A percentile compares a stretch with the other conserved stretches of the same genome.
Evolutionary conservation across 2,888 invertebrate species (phyloP).

Genomic region (Caenorhabditis sp.): DNA sequence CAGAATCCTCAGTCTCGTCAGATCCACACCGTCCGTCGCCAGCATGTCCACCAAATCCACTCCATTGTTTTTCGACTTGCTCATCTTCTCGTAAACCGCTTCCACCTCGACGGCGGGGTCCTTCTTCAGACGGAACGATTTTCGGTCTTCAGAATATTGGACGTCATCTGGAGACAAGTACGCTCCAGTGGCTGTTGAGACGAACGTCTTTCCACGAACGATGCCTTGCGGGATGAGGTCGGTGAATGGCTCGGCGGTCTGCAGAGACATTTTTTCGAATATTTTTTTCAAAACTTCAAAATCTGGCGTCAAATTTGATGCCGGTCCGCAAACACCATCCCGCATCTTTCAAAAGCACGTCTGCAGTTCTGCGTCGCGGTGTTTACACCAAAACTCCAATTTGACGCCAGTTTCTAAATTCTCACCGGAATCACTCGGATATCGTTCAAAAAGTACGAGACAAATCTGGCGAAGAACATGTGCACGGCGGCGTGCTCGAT

Average conservation of each 20-base stretch:
- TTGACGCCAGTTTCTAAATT: no score
- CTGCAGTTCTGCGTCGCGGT: no score
- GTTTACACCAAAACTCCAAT: no score
- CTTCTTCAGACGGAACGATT: slow-evolving; percentile 23
- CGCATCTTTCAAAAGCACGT: no score
- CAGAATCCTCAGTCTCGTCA: slow-evolving; percentile 92
- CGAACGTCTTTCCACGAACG: slow-evolving; percentile 72
- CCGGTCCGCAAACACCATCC: no score
- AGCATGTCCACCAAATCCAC: slow-evolving; percentile 86
- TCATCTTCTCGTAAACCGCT: slow-evolving; percentile 97
- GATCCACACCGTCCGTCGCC: slow-evolving; percentile 91
- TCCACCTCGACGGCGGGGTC: slow-evolving; percentile 85
- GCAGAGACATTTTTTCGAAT: not conserved
- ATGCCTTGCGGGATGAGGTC: slow-evolving; percentile 90
- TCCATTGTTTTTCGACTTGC: slow-evolving; percentile 98
- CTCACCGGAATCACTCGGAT: slow-evolving; percentile 87
- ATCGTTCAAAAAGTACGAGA: slow-evolving; percentile 93
- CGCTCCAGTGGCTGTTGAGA: slow-evolving; percentile 87
- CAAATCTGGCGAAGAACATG: slow-evolving; percentile 96
- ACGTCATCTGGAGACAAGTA: slow-evolving; percentile 88
- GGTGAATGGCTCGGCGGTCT: slow-evolving; percentile 90
- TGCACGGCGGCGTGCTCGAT: slow-evolving; percentile 98
- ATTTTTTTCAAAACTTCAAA: no score
- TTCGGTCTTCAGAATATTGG: slow-evolving; percentile 84
- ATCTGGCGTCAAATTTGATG: no score